phyloP scores from a whole-genome alignment of 2,797 vertebrate species.

The Pseudochirops cupreus region DNA sequence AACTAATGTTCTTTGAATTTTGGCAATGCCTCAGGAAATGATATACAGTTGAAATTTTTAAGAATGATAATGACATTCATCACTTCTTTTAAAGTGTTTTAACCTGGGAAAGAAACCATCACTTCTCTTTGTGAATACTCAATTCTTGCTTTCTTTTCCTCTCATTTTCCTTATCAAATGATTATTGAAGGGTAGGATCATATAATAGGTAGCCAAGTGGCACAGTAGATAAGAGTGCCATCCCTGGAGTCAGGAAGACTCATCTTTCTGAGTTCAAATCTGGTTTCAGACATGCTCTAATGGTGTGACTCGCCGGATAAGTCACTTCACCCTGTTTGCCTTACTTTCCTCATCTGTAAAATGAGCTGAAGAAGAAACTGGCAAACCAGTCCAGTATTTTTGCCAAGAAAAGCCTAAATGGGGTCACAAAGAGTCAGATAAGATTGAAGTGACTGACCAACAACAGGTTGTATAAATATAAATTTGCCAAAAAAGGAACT shows the following conservation, averaged over 20 bases:
- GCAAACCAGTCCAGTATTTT: not conserved
- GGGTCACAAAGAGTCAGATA: not conserved
- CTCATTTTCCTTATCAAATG: not conserved
- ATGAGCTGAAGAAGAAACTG: not conserved
- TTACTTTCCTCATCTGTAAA: not conserved
- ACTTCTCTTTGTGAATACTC: slow-evolving; percentile 11
- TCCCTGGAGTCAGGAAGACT: not conserved
- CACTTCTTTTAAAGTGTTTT: not conserved
- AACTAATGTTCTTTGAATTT: slow-evolving; percentile 13
- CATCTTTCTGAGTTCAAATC: not conserved
- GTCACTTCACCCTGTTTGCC: not conserved
- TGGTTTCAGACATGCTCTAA: not conserved
- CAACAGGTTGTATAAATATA: not conserved
- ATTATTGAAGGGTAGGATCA: not conserved
- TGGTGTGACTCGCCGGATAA: not conserved
- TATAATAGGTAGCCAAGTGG: not conserved
- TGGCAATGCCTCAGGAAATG: not conserved
- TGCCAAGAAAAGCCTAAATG: not conserved
- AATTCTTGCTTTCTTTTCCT: slow-evolving; percentile 12
- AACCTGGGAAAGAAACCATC: not conserved
- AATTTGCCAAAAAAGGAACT: not conserved
- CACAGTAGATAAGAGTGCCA: not conserved
- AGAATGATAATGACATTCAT: not conserved
- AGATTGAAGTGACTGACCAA: not conserved
- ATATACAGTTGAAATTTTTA: not conserved